Conservation (phyloP, 2,888 invertebrate species). For the Leptinotarsa tumamoca region DNA sequence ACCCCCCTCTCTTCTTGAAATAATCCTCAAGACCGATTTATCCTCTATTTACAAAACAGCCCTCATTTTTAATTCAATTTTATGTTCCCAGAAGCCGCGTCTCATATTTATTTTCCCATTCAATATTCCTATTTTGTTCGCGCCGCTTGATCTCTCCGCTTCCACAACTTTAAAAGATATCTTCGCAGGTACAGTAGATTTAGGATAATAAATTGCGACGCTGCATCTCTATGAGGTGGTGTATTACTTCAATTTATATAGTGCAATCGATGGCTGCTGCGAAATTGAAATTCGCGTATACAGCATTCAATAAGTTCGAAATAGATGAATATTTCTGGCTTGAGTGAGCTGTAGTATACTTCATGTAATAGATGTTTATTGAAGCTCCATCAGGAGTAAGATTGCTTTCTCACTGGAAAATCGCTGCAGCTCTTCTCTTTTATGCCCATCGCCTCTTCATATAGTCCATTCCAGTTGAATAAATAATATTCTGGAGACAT, state of each 20-base stretch:
- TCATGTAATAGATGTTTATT: neutral
- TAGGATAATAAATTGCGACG: slow-evolving; percentile 44
- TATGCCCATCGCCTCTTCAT: too few species aligned
- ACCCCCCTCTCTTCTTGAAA: neutral
- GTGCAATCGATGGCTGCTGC: slow-evolving; percentile 39
- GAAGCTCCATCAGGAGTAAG: too few species aligned
- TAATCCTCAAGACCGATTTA: slow-evolving; percentile 30
- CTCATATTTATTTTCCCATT: slow-evolving; percentile 37
- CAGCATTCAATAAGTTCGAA: neutral
- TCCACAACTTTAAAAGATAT: slow-evolving; percentile 40
- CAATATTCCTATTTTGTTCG: slow-evolving; percentile 38
- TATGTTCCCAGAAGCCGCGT: slow-evolving; percentile 30
- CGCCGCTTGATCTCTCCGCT: slow-evolving; percentile 25
- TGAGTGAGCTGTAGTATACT: neutral
- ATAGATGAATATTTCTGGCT: slow-evolving; percentile 6
- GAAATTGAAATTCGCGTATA: slow-evolving; percentile 10
- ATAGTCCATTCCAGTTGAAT: too few species aligned
- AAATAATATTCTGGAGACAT: too few species aligned
- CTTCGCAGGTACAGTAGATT: slow-evolving; percentile 37
- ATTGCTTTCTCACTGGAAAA: too few species aligned
- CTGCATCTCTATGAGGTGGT: slow-evolving; percentile 48
- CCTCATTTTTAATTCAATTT: slow-evolving; percentile 39
- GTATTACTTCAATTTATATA: slow-evolving; percentile 45
- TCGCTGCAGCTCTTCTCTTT: too few species aligned
- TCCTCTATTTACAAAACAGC: slow-evolving; percentile 33